A percentile compares a stretch with the other conserved stretches of the same genome.
Conservation (phyloP, 2,888 invertebrate genomes). For the Parelbella ahira region DNA sequence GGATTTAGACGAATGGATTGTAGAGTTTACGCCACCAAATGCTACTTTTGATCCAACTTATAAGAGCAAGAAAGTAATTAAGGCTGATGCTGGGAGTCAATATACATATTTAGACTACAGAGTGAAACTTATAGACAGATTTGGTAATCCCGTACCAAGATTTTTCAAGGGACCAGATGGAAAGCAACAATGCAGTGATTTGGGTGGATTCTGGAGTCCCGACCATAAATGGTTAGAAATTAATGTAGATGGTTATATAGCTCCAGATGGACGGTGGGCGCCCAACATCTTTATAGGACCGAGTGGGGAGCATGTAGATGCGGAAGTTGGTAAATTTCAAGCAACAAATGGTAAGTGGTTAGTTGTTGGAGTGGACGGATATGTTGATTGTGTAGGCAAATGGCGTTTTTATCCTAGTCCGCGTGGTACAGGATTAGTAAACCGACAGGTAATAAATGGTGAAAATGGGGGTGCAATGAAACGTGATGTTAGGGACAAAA, state of each 20-base stretch:
- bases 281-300: constrained; percentile 60
- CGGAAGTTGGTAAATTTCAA: constrained; percentile 60
- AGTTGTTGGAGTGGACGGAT: constrained; percentile 65
- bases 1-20: constrained; percentile 69
- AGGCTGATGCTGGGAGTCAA: constrained; percentile 48
- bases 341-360: constrained; percentile 50
- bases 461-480: constrained; percentile 28
- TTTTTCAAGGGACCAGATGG: constrained; percentile 69
- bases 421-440: constrained; percentile 30
- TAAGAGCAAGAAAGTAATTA: constrained; percentile 50
- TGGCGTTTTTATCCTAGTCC: constrained; percentile 55
- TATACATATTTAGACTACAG: constrained; percentile 64
- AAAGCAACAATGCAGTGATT: constrained; percentile 66
- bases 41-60: constrained; percentile 55
- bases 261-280: constrained; percentile 64
- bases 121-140: constrained; percentile 59
- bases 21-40: constrained; percentile 72
- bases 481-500: constrained; percentile 33
- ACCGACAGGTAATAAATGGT: constrained; percentile 22
- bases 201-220: constrained; percentile 69
- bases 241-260: constrained; percentile 62
- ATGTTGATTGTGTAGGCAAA: constrained; percentile 49
- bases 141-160: constrained; percentile 62
- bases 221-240: constrained; percentile 65
- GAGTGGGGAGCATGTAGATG: constrained; percentile 55